Base-by-base conservation (phyloP, 2,888 invertebrate genomes). In the Meandrusa payeni region DNA sequence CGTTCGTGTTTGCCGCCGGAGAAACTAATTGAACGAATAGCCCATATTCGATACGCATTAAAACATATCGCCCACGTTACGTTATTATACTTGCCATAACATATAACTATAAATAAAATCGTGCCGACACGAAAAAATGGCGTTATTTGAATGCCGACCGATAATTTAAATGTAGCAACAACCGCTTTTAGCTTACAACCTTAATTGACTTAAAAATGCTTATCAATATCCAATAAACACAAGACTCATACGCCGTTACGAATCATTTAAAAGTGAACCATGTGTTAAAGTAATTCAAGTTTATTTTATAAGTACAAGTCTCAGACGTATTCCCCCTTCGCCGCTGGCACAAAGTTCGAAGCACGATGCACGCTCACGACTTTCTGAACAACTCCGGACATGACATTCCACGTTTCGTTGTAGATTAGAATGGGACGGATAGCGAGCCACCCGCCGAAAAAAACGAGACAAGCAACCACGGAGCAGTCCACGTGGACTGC, bases 131-230 rank as follows among this genome's bases (percentile, higher is more conserved):
- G 74, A 83, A 85, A 86, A 87, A 86, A 83, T 85, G 78, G 83
- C 85, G 85, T 82, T 87, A 86, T 85, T 85, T 83, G 82, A 85
- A 83, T 87, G 85, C 83, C 80, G 78, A 73, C 85, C 85, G 81
- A 86, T 87, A 87, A 86, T 86, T 86, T 87, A 87, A 87, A 87
- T 87, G 86, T 86, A 87, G 85, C 83, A 86, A 86, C 86, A 87
- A 86, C 85, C 78, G 85, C 86, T 85, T 87, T 87, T 86, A 87
- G 83, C 86, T 85, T 86, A 87, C 86, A 87, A 83, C 86, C 85
- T 85, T 87, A 87, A 86, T 87, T 87, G 86, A 87, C 86, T 86
- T 86, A 87, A 87, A 87, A 87, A 86, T 85, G 83, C 82, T 87
- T 86, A 87, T 86, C 85, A 83, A 86, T 86, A 78, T 62, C 60